Percentiles rank a stretch among this genome's conserved stretches.
Evolutionary conservation across 92 coral and sea anemone species (phyloP).

Genomic region (Nematostella vectensis): DNA sequence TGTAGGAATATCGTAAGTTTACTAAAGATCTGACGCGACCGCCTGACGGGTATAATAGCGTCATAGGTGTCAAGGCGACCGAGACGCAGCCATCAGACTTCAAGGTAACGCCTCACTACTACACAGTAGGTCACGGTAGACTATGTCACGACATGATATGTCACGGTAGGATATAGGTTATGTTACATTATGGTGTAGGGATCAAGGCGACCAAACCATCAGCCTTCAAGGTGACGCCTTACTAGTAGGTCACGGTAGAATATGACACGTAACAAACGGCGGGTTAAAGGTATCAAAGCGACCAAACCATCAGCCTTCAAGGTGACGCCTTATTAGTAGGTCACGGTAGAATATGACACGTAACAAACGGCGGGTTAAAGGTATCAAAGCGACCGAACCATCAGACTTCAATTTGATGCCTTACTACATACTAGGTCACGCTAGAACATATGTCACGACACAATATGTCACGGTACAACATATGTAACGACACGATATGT

Average conservation of each 20-base stretch:
- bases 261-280: neutral
- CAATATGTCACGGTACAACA: too few species aligned
- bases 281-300: constrained; percentile 1
- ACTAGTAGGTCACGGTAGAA: neutral
- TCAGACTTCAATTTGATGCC: constrained; percentile 51
- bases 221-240: constrained; percentile 41
- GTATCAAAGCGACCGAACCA: constrained; percentile 21
- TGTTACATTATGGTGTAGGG: neutral
- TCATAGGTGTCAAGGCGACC: constrained; percentile 55
- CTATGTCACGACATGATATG: neutral
- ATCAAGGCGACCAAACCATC: constrained; percentile 32
- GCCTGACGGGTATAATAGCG: constrained; percentile 74
- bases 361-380: neutral
- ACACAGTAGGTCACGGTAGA: constrained; percentile 2
- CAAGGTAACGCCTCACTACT: constrained; percentile 38
- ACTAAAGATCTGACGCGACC: constrained; percentile 48
- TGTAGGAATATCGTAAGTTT: constrained; percentile 63
- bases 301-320: constrained; percentile 42
- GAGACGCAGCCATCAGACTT: constrained; percentile 56
- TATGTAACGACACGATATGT: too few species aligned
- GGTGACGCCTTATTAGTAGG: constrained; percentile 15
- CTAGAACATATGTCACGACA: neutral
- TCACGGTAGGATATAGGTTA: neutral
- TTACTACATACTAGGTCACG: neutral
- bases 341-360: neutral